Conservation (phyloP, 1,140 invertebrate species). For the Ericerus pela region DNA sequence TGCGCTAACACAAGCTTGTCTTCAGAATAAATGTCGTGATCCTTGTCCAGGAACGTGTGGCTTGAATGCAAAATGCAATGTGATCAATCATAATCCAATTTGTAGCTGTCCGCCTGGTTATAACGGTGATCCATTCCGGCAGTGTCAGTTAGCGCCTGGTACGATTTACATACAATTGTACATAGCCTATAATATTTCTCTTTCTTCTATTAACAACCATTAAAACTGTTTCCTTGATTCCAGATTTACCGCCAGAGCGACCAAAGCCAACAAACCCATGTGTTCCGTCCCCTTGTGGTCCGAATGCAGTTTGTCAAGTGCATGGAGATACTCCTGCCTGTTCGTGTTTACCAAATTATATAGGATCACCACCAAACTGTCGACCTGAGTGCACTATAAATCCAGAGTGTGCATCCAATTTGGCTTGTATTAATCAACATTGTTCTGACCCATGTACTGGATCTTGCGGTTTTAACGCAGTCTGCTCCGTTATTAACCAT, state of each 20-base stretch:
- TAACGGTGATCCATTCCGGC: constrained; percentile 40
- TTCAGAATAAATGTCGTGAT: constrained; percentile 59
- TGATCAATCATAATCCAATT: constrained; percentile 46
- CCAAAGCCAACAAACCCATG: constrained; percentile 35
- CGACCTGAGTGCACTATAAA: constrained; percentile 39
- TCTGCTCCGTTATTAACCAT: constrained; percentile 38
- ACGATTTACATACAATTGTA: neutral
- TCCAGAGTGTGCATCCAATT: constrained; percentile 36
- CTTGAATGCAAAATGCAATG: constrained; percentile 53
- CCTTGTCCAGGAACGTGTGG: constrained; percentile 67
- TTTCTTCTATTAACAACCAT: constrained; percentile 17
- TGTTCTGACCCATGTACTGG: constrained; percentile 36
- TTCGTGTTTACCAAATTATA: constrained; percentile 37
- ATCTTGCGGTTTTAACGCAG: constrained; percentile 39
- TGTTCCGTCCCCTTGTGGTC: constrained; percentile 46
- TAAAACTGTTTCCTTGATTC: neutral
- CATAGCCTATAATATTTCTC: constrained; percentile 20
- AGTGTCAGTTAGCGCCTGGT: constrained; percentile 31
- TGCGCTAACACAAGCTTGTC: constrained; percentile 55
- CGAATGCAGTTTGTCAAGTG: constrained; percentile 44
- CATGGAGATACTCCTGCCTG: constrained; percentile 41
- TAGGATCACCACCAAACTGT: constrained; percentile 39
- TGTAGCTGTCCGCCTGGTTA: constrained; percentile 36
- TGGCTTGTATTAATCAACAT: constrained; percentile 37
- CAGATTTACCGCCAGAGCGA: constrained; percentile 19